A percentile compares a stretch with the other conserved stretches of the same genome.
Evolutionary conservation across 2,113 vertebrate species (phyloP).

Genomic region (Eclectus roratus): DNA sequence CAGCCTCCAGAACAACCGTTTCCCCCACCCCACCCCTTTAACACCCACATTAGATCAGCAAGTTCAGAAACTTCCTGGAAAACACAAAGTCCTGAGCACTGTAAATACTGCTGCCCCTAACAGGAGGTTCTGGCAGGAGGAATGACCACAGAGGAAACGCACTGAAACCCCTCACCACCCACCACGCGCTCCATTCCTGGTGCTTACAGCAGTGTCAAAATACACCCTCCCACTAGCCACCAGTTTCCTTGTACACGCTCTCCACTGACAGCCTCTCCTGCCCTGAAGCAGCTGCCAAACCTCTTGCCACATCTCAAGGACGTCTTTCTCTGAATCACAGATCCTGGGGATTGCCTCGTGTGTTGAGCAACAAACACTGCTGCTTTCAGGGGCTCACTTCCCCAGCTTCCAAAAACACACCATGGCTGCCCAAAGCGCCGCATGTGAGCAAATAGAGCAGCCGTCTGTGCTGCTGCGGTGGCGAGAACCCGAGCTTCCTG

Average conservation of each 20-base stretch:
- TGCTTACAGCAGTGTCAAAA: not conserved
- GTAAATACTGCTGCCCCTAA: not conserved
- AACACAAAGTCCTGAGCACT: not conserved
- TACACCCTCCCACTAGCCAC: not conserved
- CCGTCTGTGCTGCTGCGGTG: not conserved
- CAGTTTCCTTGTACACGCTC: not conserved
- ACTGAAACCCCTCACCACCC: accelerated
- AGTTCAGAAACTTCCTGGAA: constrained; percentile 5
- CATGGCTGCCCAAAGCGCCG: accelerated
- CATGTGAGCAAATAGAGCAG: not conserved
- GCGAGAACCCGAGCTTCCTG: accelerated
- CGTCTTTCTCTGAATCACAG: not conserved
- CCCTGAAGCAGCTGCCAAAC: not conserved
- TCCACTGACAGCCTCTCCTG: not conserved
- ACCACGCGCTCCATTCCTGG: accelerated
- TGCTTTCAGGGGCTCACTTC: not conserved
- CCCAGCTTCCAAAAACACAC: not conserved
- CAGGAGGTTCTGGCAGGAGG: not conserved
- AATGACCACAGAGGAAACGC: not conserved
- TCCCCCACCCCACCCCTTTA: not conserved
- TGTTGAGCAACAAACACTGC: not conserved
- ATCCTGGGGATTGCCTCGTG: not conserved
- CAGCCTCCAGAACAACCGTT: not conserved
- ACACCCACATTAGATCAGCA: not conserved
- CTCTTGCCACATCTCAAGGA: not conserved